phyloP scores from a whole-genome alignment of 2,888 invertebrate genomes.

The Lasioglossum calceatum region DNA sequence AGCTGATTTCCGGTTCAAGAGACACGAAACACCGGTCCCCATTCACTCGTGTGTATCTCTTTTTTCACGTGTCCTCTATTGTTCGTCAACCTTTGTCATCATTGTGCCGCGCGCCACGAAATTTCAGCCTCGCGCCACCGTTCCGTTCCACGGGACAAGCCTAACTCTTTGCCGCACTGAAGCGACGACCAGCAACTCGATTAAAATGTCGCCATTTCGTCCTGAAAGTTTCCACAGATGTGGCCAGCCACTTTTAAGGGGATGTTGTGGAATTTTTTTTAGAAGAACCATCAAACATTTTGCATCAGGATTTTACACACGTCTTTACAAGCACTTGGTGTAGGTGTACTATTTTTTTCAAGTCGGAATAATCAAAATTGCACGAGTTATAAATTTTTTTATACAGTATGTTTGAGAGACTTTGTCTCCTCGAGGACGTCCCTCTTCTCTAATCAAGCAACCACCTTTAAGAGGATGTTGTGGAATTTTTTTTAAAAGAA shows the following conservation, averaged over 20 bases:
- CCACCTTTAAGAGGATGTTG: too few species aligned
- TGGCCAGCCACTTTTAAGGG: not conserved
- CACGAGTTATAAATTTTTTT: not conserved
- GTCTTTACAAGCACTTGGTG: not conserved
- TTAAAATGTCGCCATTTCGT: not conserved
- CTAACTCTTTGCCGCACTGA: not conserved
- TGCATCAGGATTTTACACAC: not conserved
- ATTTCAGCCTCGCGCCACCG: constrained; percentile 45
- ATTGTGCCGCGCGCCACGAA: constrained; percentile 38
- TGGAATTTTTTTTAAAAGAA: not conserved
- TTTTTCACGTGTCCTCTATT: not conserved
- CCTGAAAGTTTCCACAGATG: not conserved
- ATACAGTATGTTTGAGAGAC: too few species aligned
- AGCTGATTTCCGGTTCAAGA: constrained; percentile 79
- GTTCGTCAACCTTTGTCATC: not conserved
- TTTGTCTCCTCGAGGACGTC: too few species aligned
- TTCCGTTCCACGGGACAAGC: not conserved
- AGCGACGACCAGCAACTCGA: not conserved
- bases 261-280: not conserved
- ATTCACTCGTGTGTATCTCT: constrained; percentile 9
- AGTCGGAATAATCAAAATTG: not conserved
- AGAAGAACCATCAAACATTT: not conserved
- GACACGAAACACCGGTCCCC: constrained; percentile 35
- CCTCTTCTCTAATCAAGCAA: too few species aligned
- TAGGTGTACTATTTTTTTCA: not conserved